These are phyloP conservation scores for Ganaspis sp. DNA, from an alignment of 1,140 invertebrate genomes.

Conservation along the genomic window DNA sequence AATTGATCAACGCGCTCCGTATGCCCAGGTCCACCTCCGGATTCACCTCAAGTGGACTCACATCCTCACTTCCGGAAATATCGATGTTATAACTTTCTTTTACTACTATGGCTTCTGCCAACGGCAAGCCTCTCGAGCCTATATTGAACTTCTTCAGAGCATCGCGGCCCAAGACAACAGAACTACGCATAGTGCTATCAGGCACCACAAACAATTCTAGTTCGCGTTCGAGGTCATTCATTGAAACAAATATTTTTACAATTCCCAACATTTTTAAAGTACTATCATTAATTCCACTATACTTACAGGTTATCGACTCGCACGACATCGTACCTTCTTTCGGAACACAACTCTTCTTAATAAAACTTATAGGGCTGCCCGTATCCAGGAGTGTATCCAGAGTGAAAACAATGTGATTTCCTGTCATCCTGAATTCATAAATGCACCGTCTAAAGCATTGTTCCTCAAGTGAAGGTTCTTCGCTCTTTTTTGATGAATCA, in stretches of 20 bases:
- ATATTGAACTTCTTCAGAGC: not conserved
- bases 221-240: not conserved
- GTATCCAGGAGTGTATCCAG: not conserved
- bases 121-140: not conserved
- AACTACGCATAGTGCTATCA: not conserved
- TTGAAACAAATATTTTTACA: not conserved
- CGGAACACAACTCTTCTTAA: not conserved
- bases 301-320: not conserved
- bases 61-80: not conserved
- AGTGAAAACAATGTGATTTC: not conserved
- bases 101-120: not conserved
- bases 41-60: not conserved
- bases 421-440: not conserved
- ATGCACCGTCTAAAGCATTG: not conserved
- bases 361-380: not conserved
- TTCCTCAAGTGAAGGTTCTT: not conserved
- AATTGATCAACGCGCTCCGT: not conserved
- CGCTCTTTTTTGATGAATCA: no score
- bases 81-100: not conserved
- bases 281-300: not conserved
- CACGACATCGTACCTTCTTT: not conserved
- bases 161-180: not conserved
- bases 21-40: not conserved
- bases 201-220: not conserved
- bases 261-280: not conserved